Conservation (phyloP, 2,888 invertebrate species). For the Papilio gigon region DNA sequence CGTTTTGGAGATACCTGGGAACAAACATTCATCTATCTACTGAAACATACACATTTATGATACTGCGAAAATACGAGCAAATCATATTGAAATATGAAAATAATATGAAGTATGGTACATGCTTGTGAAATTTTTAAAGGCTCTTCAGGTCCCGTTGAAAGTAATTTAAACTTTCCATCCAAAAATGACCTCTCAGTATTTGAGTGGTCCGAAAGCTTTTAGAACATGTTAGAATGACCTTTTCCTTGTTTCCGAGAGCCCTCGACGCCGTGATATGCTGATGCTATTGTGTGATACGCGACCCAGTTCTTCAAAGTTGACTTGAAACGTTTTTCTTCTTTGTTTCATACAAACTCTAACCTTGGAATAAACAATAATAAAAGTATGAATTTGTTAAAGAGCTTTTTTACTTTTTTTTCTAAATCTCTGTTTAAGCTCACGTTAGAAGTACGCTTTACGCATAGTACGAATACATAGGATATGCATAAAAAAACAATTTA, state of each 20-base stretch:
- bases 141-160: background rate
- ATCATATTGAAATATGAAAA: too few species aligned
- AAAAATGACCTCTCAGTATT: constrained; percentile 13
- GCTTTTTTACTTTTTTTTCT: background rate
- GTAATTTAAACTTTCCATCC: constrained; percentile 20
- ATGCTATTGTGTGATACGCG: constrained; percentile 32
- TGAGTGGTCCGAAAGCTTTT: constrained; percentile 25
- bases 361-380: constrained; percentile 15
- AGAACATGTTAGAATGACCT: constrained; percentile 36
- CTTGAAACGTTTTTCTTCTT: constrained; percentile 30
- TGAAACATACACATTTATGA: too few species aligned
- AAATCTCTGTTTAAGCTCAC: too few species aligned
- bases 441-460: too few species aligned
- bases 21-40: too few species aligned
- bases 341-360: background rate
- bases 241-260: constrained; percentile 34
- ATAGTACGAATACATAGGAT: too few species aligned
- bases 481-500: too few species aligned
- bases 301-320: constrained; percentile 25
- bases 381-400: constrained; percentile 13
- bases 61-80: too few species aligned
- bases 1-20: too few species aligned
- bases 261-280: constrained; percentile 28
- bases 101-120: too few species aligned
- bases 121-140: too few species aligned